phyloP scores from a whole-genome alignment of 2,113 vertebrate genomes.

The Pagrus major region DNA sequence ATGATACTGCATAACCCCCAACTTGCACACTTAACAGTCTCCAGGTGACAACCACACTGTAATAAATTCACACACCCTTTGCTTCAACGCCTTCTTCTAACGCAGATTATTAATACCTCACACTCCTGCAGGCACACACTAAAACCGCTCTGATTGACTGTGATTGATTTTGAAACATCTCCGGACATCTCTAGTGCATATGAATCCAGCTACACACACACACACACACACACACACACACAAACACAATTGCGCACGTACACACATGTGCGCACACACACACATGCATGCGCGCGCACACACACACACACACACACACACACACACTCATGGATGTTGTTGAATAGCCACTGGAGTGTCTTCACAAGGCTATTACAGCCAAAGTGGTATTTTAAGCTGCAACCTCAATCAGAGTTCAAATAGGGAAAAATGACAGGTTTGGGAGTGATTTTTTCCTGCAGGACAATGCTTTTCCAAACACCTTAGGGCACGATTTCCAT shows the following conservation, averaged over 20 bases:
- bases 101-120: conserved; percentile 65
- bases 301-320: conserved; percentile 6
- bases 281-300: too few relatives aligned
- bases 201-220: conserved; percentile 16
- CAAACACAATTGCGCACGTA: too few relatives aligned
- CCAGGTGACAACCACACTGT: conserved; percentile 30
- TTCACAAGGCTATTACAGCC: conserved; percentile 31
- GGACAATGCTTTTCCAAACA: conserved; percentile 61
- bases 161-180: conserved; percentile 60
- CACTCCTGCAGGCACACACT: conserved; percentile 30
- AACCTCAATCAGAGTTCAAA: conserved; percentile 67
- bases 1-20: not conserved
- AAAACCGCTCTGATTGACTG: conserved; percentile 34
- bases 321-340: not conserved
- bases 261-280: too few relatives aligned
- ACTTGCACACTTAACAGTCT: conserved; percentile 8
- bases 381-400: conserved; percentile 54
- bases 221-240: conserved; percentile 16
- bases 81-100: conserved; percentile 59
- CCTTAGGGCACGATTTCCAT: conserved; percentile 74
- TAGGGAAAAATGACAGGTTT: conserved; percentile 66
- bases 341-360: conserved; percentile 4
- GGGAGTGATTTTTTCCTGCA: conserved; percentile 61
- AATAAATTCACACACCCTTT: conserved; percentile 53
- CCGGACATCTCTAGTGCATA: conserved; percentile 16